Evolutionary conservation across 1,140 invertebrate species (phyloP), one percentile per base, ranked within the genome.

Genomic region (Dinoponera quadriceps): DNA sequence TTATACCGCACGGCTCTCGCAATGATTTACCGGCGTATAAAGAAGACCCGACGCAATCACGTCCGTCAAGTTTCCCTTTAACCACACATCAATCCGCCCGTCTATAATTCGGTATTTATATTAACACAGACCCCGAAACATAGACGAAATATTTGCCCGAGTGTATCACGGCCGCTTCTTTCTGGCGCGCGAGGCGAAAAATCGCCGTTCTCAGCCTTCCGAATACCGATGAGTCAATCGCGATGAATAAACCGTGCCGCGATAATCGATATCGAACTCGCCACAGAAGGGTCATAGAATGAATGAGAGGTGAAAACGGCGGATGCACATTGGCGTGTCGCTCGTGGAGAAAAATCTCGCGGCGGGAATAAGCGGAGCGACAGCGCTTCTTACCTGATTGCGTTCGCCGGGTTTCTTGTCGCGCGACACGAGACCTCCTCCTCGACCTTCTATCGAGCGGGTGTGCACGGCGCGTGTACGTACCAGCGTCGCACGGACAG

Each of bases 331-430:
- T 60, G 13, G 22, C 54, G 55, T n/a, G 48, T 11, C 49, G 62
- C 55, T 49, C 18, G n/a, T 18, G 38, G 16, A 18, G 27, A 71
- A 83, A 59, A 69, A 48, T 62, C 66, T 54, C 44, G 16, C 20
- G 4, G 62, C n/a, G 20, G 62, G 51, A 73, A 22, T 29, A 69
- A 74, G 49, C 38, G 16, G 25, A 51, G 51, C 44, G 25, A 38
- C 48, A 54, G 62, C 57, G 73, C 60, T 88, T 78, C 84, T 88
- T 88, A 83, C 74, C 59, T 88, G 87, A 88, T 88, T 88, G 80
- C 84, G 59, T 88, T 88, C 73, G 68, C 75, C 54, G 38, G 29
- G n/a, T 27, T 85, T 85, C 38, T 88, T 85, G 65, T 71, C 48
- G 73, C 51, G 18, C n/a, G 22, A 48, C 74, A 72, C 57, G 54